phyloP scores from a whole-genome alignment of 1,140 invertebrate genomes.

The Bombus soroeensis region DNA sequence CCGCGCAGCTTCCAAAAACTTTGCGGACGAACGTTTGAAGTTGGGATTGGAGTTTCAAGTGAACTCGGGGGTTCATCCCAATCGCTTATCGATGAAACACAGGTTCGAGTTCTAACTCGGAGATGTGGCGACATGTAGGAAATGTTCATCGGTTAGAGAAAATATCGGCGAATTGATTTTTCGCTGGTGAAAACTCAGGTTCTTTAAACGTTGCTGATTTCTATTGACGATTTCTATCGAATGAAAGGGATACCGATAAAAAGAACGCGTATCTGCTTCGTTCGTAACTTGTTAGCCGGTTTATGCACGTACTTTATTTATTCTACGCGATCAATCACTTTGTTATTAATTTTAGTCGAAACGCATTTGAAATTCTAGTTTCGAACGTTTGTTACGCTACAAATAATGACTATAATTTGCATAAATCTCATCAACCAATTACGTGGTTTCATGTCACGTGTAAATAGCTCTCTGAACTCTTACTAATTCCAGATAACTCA shows the following conservation, averaged over 20 bases:
- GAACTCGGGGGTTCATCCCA: conserved; percentile 13
- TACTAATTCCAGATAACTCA: neutral
- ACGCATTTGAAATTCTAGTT: too few species aligned
- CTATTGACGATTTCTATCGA: neutral
- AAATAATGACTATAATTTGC: too few species aligned
- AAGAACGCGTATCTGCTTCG: neutral
- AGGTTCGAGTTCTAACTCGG: neutral
- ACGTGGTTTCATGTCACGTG: neutral
- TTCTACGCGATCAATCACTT: neutral
- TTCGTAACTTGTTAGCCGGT: neutral
- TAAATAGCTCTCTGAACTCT: neutral
- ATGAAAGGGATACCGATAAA: neutral
- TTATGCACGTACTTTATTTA: neutral
- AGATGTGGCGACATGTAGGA: conserved; percentile 9
- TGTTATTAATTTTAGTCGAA: neutral
- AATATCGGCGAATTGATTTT: conserved; percentile 19
- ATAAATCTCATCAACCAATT: too few species aligned
- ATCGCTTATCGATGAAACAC: conserved; percentile 35
- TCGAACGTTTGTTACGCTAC: too few species aligned
- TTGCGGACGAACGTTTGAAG: conserved; percentile 23
- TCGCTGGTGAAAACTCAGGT: neutral
- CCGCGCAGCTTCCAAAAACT: conserved; percentile 20
- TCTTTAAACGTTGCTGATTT: neutral
- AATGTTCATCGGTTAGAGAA: conserved; percentile 7
- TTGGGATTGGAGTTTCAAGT: conserved; percentile 30